Evolutionary conservation across 2,797 vertebrate species (phyloP).

Genomic region (Leptoclinus maculatus): DNA sequence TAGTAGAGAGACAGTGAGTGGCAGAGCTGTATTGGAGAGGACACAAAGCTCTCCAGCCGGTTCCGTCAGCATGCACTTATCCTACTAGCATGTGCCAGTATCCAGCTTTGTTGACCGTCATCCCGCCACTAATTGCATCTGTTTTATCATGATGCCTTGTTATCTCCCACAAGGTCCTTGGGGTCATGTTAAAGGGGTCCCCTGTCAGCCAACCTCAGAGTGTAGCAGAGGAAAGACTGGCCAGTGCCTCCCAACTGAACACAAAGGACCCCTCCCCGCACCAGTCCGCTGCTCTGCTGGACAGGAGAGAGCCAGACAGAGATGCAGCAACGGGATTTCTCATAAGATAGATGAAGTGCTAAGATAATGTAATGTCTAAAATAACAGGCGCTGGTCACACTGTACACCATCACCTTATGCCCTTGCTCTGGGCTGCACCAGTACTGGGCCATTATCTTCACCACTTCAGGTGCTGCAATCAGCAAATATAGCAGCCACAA

Average conservation of each 20-base stretch:
- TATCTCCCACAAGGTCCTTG: conserved; percentile 69
- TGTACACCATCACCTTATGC: conserved; percentile 50
- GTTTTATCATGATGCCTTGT: conserved; percentile 75
- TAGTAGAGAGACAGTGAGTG: conserved; percentile 8
- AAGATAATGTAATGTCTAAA: conserved; percentile 60
- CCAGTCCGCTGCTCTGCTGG: neutral
- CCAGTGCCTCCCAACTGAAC: conserved; percentile 22
- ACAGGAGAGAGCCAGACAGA: conserved; percentile 14
- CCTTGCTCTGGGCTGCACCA: conserved; percentile 50
- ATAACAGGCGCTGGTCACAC: conserved; percentile 50
- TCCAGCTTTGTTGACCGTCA: conserved; percentile 54
- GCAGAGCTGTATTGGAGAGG: conserved; percentile 9
- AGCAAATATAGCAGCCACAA: conserved; percentile 69
- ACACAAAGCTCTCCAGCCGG: conserved; percentile 24
- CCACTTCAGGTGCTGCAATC: conserved; percentile 72
- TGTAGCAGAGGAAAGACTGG: conserved; percentile 46
- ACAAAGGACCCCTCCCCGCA: neutral
- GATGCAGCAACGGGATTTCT: conserved; percentile 39
- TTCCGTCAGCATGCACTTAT: conserved; percentile 59
- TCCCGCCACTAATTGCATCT: conserved; percentile 70
- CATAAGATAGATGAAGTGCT: conserved; percentile 51
- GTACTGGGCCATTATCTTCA: conserved; percentile 68
- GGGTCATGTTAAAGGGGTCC: conserved; percentile 64
- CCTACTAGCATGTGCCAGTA: conserved; percentile 54
- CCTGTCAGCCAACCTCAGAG: conserved; percentile 58